These are phyloP conservation scores for Anas flavirostris DNA, from an alignment of 2,797 vertebrate genomes.

Conservation along the genomic window DNA sequence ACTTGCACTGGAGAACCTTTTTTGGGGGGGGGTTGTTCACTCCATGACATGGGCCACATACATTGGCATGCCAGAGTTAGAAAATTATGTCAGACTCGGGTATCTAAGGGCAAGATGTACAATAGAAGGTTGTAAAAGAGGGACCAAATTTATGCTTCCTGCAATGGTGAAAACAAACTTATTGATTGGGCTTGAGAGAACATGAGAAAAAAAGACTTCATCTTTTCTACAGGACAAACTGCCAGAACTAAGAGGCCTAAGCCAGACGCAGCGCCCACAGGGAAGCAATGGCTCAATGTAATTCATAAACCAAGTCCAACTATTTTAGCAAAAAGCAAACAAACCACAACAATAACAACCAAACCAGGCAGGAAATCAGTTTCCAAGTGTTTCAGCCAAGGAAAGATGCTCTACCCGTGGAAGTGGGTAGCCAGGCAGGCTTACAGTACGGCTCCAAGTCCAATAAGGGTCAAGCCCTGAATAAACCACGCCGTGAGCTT, in stretches of 20 bases:
- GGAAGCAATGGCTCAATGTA: neutral
- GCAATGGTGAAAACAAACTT: neutral
- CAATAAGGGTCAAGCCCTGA: neutral
- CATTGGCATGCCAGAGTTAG: neutral
- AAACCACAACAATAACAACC: neutral
- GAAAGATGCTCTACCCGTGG: neutral
- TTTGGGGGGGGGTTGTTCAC: neutral
- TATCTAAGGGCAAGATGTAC: neutral
- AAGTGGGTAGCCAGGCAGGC: neutral
- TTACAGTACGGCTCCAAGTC: accelerated
- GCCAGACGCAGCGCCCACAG: neutral
- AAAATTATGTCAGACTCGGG: neutral
- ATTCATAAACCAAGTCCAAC: neutral
- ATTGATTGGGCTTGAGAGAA: neutral
- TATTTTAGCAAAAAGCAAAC: neutral
- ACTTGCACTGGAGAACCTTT: neutral
- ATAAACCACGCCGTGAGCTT: neutral
- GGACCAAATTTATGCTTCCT: neutral
- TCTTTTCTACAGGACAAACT: neutral
- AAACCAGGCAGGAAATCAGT: neutral
- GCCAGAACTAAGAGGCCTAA: neutral
- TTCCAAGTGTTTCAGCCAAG: neutral
- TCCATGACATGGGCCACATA: neutral
- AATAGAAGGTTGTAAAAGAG: neutral
- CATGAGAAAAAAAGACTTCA: neutral